Base-by-base conservation (phyloP, 2,797 vertebrate species). In the Amblyopsis hoosieri region DNA sequence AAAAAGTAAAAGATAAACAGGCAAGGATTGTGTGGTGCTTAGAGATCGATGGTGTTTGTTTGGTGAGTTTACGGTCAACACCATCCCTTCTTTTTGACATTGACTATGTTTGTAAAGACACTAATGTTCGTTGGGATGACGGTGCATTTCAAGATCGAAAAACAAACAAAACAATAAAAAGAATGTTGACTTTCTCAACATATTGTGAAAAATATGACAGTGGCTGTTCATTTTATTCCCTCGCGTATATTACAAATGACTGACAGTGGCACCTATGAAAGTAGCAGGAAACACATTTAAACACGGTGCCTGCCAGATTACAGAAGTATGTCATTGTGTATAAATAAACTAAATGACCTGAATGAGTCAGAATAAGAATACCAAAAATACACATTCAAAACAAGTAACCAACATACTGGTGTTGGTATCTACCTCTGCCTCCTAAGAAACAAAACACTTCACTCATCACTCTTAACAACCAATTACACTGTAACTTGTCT, bases 51-150 rank as follows among this genome's bases (percentile, higher is more conserved):
- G 67, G 85, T 78, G 80, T 73, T 81, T 80, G 72, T 75, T 83
- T 78, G 72, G 77, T 71, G 80, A 71, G 53, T 29, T 29, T 54
- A 29, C 31, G 72, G 71, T 83, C 78, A 72, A 83, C 76, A 62
- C 83, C 79, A 82, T 83, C 49, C 56, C 75, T 84, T 87, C 79
- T 59, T 80, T 85, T 82, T 80, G 81, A 85, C 82, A 87, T 80
- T 37, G 81, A 79, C 74, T 82, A 68, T 80, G 79, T 87, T 85
- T 88, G 89, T 90, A 87, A 89, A 84, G 84, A 91, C 89, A 90
- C 89, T 88, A 90, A 90, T 83, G 79, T 89, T 87, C 87, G 80
- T 86, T 78, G 78, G 83, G 79, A 87, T 80, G 76, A 87, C 83
- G 85, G 84, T 88, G 85, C 85, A 82, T 91, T 90, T 90, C 57